Conservation (phyloP, 2,113 vertebrate genomes). For the Nesogale talazaci region DNA sequence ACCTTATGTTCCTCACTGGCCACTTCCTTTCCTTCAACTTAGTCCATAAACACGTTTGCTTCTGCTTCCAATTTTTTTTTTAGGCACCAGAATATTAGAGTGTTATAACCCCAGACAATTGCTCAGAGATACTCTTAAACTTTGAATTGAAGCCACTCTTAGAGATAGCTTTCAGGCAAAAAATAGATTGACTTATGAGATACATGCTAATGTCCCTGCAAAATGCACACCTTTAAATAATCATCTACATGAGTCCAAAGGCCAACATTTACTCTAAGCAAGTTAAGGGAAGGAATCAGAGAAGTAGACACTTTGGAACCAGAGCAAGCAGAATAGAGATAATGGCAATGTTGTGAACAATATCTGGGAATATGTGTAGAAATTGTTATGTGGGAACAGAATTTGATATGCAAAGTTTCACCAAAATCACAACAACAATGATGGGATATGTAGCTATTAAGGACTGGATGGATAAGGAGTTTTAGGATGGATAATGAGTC, state of each 20-base stretch:
- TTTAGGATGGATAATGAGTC: background rate
- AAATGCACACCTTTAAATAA: background rate
- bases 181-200: background rate
- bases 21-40: background rate
- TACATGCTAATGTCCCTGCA: background rate
- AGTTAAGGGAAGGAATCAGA: background rate
- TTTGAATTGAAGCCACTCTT: background rate
- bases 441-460: background rate
- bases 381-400: background rate
- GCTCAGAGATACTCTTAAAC: background rate
- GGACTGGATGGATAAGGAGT: too few relatives aligned
- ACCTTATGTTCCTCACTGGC: background rate
- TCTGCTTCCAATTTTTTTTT: background rate
- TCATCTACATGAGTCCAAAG: background rate
- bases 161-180: background rate
- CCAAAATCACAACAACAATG: background rate
- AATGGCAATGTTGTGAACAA: background rate
- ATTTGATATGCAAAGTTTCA: background rate
- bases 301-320: background rate
- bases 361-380: background rate
- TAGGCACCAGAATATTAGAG: background rate
- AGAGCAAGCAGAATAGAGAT: background rate
- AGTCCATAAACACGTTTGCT: slow-evolving; percentile 24
- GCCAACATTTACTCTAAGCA: background rate
- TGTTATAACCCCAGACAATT: background rate